A percentile compares a stretch with the other conserved stretches of the same genome.
These are phyloP conservation scores for Rhinoraja longicauda DNA, from an alignment of 2,797 vertebrate species.

Conservation along the genomic window DNA sequence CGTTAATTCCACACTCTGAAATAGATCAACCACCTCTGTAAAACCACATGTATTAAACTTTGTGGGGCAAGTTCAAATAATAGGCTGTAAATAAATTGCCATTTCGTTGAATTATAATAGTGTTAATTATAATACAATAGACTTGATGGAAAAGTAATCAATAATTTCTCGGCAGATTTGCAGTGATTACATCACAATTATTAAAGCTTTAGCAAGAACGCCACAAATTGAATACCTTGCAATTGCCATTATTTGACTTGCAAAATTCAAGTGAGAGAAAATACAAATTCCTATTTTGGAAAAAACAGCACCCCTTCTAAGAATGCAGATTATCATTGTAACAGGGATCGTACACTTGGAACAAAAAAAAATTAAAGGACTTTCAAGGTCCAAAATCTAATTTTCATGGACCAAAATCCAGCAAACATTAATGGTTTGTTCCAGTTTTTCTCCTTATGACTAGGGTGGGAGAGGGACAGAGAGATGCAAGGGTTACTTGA, in stretches of 20 bases:
- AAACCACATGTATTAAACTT: neutral
- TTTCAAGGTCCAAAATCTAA: no score
- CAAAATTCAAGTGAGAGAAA: neutral
- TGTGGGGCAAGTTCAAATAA: neutral
- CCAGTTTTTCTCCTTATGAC: no score
- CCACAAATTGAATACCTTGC: neutral
- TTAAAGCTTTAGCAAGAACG: neutral
- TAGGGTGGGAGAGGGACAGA: no score
- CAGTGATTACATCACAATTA: neutral
- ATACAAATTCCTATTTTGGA: neutral
- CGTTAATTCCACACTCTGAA: constrained; percentile 82
- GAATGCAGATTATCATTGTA: neutral
- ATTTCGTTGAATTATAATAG: neutral
- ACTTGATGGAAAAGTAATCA: neutral
- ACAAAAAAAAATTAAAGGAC: neutral
- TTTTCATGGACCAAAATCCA: no score
- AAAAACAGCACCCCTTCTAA: neutral
- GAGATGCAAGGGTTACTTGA: no score
- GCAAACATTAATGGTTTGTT: no score
- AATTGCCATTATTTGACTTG: neutral
- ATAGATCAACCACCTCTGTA: constrained; percentile 18
- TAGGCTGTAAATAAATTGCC: no score
- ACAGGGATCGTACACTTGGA: no score
- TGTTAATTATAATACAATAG: neutral
- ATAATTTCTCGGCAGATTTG: neutral